Evolutionary conservation across 1,140 invertebrate species (phyloP).

Genomic region (Habropoda laboriosa): DNA sequence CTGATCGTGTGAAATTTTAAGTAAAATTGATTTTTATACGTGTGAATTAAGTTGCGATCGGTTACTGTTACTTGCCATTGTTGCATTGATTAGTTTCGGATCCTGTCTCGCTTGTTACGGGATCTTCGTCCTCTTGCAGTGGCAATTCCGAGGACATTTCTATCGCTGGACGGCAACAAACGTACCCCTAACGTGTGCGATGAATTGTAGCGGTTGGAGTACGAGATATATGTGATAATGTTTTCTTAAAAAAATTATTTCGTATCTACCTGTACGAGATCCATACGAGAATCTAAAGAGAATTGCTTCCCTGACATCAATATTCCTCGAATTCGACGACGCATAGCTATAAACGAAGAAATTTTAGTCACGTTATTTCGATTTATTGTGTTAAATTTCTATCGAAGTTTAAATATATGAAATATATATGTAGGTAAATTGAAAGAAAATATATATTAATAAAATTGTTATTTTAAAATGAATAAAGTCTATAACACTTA

Average conservation of each 20-base stretch:
- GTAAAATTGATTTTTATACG: background rate
- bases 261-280: constrained; percentile 94
- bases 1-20: background rate
- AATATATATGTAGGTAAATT: too few relatives aligned
- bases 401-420: too few relatives aligned
- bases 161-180: constrained; percentile 72
- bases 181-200: constrained; percentile 71
- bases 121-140: constrained; percentile 83
- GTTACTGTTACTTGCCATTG: constrained; percentile 65
- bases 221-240: too few relatives aligned
- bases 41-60: background rate
- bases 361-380: background rate
- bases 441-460: too few relatives aligned
- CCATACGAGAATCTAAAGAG: constrained; percentile 94
- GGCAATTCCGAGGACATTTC: constrained; percentile 80
- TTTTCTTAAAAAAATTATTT: too few relatives aligned
- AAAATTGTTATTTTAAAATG: too few relatives aligned
- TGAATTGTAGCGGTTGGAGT: background rate
- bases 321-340: constrained; percentile 92
- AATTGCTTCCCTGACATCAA: constrained; percentile 94
- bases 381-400: too few relatives aligned
- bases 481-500: too few relatives aligned
- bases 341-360: constrained; percentile 83
- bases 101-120: constrained; percentile 67
- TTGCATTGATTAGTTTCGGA: constrained; percentile 67